Percentiles rank a stretch among this genome's conserved stretches.
Conservation (phyloP, 2,888 invertebrate genomes). For the Ophion ellenae region DNA sequence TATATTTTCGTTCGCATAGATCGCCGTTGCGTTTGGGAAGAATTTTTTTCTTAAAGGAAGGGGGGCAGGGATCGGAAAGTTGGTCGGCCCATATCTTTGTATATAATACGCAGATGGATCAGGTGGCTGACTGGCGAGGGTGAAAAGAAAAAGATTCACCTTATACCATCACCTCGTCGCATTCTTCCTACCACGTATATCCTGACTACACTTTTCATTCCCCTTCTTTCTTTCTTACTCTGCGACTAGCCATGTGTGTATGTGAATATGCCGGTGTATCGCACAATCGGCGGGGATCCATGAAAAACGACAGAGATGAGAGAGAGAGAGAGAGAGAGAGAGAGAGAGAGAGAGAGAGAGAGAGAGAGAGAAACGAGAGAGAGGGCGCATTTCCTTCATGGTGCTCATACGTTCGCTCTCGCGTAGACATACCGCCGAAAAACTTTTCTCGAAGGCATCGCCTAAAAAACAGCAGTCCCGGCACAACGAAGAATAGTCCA, state of each 20-base stretch:
- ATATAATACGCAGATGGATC: conserved; percentile 52
- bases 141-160: conserved; percentile 77
- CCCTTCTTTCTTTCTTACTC: conserved; percentile 19
- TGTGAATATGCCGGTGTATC: background rate
- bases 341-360: conserved; percentile 2
- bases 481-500: conserved; percentile 5
- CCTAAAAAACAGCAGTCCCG: conserved; percentile 45
- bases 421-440: conserved; percentile 28
- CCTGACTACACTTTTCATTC: conserved; percentile 20
- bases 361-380: conserved; percentile 3
- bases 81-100: conserved; percentile 25
- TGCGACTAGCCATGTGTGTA: background rate
- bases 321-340: background rate
- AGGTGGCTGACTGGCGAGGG: conserved; percentile 67
- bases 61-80: conserved; percentile 27
- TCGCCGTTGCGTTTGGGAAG: conserved; percentile 43
- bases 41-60: conserved; percentile 12
- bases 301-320: background rate
- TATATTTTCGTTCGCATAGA: conserved; percentile 48
- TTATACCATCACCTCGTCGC: conserved; percentile 69
- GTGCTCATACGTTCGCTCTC: conserved; percentile 26
- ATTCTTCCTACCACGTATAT: conserved; percentile 64
- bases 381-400: conserved; percentile 10
- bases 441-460: conserved; percentile 34
- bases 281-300: background rate